Evolutionary conservation across 2,797 vertebrate genomes (phyloP).

Genomic region (Protonibea diacanthus): DNA sequence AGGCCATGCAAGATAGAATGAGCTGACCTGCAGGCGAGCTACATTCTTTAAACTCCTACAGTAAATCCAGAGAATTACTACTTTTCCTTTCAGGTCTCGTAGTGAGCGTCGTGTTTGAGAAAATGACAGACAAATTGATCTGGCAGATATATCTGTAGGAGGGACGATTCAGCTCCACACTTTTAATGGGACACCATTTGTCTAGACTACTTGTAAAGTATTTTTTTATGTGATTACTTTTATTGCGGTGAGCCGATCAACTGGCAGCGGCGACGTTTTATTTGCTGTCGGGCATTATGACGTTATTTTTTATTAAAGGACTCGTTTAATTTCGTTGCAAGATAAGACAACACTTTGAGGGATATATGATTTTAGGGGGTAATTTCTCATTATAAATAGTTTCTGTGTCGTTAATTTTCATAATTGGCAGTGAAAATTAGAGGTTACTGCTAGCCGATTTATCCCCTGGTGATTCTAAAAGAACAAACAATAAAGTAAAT

Average conservation of each 20-base stretch:
- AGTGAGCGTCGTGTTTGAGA: constrained; percentile 28
- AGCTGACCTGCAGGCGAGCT: constrained; percentile 8
- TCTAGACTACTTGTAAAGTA: constrained; percentile 1
- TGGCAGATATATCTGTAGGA: constrained; percentile 39
- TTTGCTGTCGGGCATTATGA: constrained; percentile 4
- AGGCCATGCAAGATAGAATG: constrained; percentile 6
- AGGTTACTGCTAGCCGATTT: constrained; percentile 22
- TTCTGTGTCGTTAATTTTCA: background rate
- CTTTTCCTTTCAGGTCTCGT: constrained; percentile 31
- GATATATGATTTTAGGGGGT: background rate
- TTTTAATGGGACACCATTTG: constrained; percentile 23
- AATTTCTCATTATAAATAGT: constrained; percentile 27
- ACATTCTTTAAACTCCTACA: constrained; percentile 14
- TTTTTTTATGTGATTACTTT: constrained; percentile 13
- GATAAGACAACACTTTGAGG: background rate
- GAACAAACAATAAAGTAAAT: constrained; percentile 63
- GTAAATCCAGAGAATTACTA: constrained; percentile 8
- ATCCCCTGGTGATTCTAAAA: constrained; percentile 30
- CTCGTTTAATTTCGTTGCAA: constrained; percentile 17
- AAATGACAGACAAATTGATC: constrained; percentile 57
- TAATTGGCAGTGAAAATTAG: constrained; percentile 30
- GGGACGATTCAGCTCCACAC: constrained; percentile 9
- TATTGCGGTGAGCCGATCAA: constrained; percentile 9
- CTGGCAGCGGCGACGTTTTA: background rate
- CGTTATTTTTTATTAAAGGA: background rate